Base-by-base conservation (phyloP, 2,888 invertebrate genomes). In the Phasia obesa region DNA sequence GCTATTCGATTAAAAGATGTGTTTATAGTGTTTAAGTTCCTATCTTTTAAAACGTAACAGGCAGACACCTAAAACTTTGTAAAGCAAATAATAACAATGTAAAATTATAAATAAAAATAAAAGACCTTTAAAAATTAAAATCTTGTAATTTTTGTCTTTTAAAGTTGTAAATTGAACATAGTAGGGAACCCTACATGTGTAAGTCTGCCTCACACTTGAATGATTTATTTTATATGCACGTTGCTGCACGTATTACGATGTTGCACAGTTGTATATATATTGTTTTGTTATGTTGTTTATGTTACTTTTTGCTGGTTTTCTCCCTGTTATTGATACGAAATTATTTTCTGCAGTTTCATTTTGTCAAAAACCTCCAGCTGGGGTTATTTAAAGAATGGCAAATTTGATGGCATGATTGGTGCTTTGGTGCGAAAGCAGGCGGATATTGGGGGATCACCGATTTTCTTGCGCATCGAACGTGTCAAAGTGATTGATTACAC, bases 391-490 rank as follows among this genome's bases (percentile, higher is more conserved):
- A 91, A 92, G 70, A 92, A 92, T 73, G 93, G 93, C n/a, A 92
- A 92, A 76, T 94, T 93, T 86, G 94, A 94, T 86, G 94, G 94
- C 9, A 91, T 94, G 92, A 93, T 94, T 71, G 94, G 94, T 4
- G 91, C 93, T 1, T 89, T 94, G 85, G 92, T 93, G 86, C 91
- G 92, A 23, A 91, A 90, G 25, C 92, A 93, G 82, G 92, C 94
- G 0, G 95, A 95, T 87, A 93, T 95, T 79, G 94, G 94, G 0
- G 94, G 94, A n/a, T 93, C 94, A 15, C 94, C 95, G 0, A 90
- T 94, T 60, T 93, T 94, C 90, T 94, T 93, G 88, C 93, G 94
- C 87, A 88, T 91, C n/a, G 95, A 95, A 86, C 92, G 95, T 84
- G 92, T 92, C 31, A 89, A 92, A 85, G 92, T 93, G 75, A 91